Evolutionary conservation across 2,888 invertebrate genomes (phyloP).

Genomic region (Chrysotoxum bicinctum): DNA sequence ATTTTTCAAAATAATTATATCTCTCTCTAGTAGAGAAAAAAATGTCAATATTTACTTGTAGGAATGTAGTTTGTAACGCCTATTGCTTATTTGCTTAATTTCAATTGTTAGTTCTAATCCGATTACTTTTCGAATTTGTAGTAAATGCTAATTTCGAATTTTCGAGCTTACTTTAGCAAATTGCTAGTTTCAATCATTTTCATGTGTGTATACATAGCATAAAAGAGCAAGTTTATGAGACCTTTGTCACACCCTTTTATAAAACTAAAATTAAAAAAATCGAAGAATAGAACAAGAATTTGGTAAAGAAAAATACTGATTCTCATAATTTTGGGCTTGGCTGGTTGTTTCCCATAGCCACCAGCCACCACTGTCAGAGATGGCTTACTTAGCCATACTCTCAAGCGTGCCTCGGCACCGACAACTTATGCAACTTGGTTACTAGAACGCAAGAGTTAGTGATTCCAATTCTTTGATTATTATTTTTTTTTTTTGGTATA

Average conservation of each 20-base stretch:
- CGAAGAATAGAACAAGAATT: not conserved
- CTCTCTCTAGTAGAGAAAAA: too few relatives aligned
- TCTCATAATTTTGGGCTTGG: constrained; percentile 20
- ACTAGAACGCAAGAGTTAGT: constrained; percentile 9
- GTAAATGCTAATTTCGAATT: too few relatives aligned
- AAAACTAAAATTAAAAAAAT: not conserved
- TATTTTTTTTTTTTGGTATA: not conserved
- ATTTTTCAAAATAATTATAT: too few relatives aligned
- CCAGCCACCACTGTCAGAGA: not conserved
- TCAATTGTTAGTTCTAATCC: too few relatives aligned
- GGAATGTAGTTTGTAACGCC: too few relatives aligned
- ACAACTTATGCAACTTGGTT: constrained; percentile 22
- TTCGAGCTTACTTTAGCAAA: too few relatives aligned
- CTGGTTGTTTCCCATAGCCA: not conserved
- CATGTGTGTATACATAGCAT: too few relatives aligned
- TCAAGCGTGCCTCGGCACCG: not conserved
- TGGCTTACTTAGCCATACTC: constrained; percentile 15
- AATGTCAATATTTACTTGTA: too few relatives aligned
- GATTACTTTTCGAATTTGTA: too few relatives aligned
- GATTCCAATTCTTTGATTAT: constrained; percentile 4
- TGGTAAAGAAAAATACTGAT: not conserved
- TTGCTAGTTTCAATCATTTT: too few relatives aligned
- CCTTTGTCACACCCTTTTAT: not conserved
- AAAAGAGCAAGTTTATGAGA: not conserved
- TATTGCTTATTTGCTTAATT: too few relatives aligned